Conservation (phyloP, 1,140 invertebrate genomes). For the Homalodisca vitripennis region DNA sequence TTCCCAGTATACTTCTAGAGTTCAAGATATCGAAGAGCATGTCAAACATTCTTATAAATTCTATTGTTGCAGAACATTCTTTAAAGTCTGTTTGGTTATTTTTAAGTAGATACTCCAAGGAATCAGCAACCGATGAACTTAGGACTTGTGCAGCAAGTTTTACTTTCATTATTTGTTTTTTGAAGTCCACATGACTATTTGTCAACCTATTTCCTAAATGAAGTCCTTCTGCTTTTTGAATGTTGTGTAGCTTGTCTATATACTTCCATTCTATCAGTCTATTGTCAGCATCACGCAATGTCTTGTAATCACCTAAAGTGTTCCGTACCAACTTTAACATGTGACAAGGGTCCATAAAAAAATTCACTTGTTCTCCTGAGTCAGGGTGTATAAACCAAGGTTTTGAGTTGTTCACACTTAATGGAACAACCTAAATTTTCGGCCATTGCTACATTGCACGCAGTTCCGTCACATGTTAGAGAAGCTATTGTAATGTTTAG, state of each 20-base stretch:
- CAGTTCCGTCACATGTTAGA: constrained; percentile 32
- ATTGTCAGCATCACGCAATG: constrained; percentile 33
- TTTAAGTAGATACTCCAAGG: constrained; percentile 38
- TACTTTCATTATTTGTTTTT: constrained; percentile 45
- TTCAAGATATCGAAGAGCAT: background rate
- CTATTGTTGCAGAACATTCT: constrained; percentile 8
- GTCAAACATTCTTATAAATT: constrained; percentile 14
- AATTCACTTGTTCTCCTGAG: constrained; percentile 33
- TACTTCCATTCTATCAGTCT: constrained; percentile 41
- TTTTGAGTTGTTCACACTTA: background rate
- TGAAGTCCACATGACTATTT: constrained; percentile 42
- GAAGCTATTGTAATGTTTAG: constrained; percentile 21
- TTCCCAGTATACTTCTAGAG: constrained; percentile 17
- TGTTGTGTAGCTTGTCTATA: constrained; percentile 40
- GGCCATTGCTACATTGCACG: constrained; percentile 28
- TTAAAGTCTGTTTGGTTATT: constrained; percentile 16
- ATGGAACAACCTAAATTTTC: constrained; percentile 34
- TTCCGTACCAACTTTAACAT: constrained; percentile 39
- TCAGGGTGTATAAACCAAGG: constrained; percentile 30
- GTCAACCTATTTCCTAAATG: constrained; percentile 43
- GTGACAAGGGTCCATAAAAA: constrained; percentile 38
- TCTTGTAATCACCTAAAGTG: constrained; percentile 27
- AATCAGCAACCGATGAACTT: constrained; percentile 42
- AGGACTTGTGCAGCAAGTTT: constrained; percentile 44
- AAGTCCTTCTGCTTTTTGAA: constrained; percentile 42